Base-by-base conservation (phyloP, 2,888 invertebrate genomes). In the Seira ritae region DNA sequence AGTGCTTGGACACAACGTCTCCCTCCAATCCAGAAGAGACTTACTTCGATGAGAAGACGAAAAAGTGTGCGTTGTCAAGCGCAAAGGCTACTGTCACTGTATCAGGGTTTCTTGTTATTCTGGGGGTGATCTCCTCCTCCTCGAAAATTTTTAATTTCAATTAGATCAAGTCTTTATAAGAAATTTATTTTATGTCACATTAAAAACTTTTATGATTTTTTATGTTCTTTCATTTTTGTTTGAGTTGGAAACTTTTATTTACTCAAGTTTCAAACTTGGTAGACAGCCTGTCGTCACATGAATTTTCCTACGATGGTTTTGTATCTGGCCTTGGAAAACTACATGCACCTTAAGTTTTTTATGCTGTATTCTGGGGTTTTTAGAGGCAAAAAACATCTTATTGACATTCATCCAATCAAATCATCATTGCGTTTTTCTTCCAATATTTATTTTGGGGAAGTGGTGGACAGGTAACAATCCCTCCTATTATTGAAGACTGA, bases 221-320 rank as follows among this genome's bases (percentile, higher is more conserved):
- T 37, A 62, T 0, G 8, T 42, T 22, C 24, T 46, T 46, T 31
- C 10, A 42, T 74, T 65, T 1, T 22, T 65, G 1, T 74, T 65
- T 17, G 19, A 10, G 60, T 60, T 65, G 17, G 17, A n/a, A 20
- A 1, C 19, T 20, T 73, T 62, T 50, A 12, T 19, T 6, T 10
- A 12, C 24, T 67, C 12, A 12, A 65, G 4, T 67, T 10, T 31
- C 15, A 22, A 31, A 66, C 0, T 19, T 19, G 37, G 77, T 22
- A 77, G 77, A 77, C 77, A 77, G 77, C 62, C 17, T 77, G 77
- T 77, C 77, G 77, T 77, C 77, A 42, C 31, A 24, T 67, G 67
- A 23, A 62, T 74, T 46, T 46, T 66, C 62, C 17, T 46, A 23
- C 15, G 8, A 0, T 68, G 15, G 15, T n/a, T 50, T 31, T 8